These are phyloP conservation scores for Opisthocomus hoazin DNA, from an alignment of 2,113 vertebrate genomes.

Conservation along the genomic window DNA sequence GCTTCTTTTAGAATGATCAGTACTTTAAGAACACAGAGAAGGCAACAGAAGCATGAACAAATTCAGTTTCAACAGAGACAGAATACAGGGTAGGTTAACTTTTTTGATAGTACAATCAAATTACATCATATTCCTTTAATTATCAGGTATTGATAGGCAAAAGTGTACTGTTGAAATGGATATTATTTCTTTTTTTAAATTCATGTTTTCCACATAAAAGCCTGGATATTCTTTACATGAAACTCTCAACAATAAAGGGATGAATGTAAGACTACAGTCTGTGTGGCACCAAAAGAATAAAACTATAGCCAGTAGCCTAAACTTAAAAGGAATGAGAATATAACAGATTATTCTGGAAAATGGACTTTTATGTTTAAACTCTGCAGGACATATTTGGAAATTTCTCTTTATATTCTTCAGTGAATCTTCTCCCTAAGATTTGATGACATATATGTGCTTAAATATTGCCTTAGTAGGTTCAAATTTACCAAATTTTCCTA, in stretches of 20 bases:
- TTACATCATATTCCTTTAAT: background rate
- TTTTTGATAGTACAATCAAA: background rate
- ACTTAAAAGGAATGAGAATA: background rate
- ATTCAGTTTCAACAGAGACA: background rate
- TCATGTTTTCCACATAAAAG: background rate
- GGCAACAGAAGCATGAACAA: background rate
- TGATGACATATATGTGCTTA: background rate
- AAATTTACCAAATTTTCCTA: background rate
- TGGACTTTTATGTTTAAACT: background rate
- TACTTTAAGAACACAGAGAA: background rate
- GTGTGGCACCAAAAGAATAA: background rate
- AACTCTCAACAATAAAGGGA: background rate
- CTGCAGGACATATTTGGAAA: background rate
- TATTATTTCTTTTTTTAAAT: background rate
- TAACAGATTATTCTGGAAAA: background rate
- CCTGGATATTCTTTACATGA: background rate
- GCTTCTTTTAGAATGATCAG: background rate
- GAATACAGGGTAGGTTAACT: background rate
- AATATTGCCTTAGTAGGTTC: background rate
- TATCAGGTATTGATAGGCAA: background rate
- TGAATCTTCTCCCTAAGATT: background rate
- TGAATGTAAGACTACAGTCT: background rate
- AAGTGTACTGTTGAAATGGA: background rate
- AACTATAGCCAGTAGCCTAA: background rate
- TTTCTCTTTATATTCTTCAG: background rate